A percentile compares a stretch with the other conserved stretches of the same genome.
phyloP scores from a whole-genome alignment of 2,888 invertebrate genomes.

The Meliscaeva auricollis region DNA sequence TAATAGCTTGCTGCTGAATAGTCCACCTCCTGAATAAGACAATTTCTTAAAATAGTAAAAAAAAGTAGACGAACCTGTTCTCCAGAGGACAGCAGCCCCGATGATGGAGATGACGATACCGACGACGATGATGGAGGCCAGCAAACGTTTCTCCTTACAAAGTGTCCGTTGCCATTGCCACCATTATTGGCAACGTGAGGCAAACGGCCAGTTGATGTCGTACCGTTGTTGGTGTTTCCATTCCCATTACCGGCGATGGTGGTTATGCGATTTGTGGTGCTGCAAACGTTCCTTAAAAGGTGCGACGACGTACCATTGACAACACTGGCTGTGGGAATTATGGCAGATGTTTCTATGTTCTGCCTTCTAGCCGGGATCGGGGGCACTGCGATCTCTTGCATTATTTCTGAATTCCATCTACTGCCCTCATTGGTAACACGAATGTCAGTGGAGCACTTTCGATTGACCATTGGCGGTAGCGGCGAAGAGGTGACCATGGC shows the following conservation, averaged over 20 bases:
- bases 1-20: slow-evolving; percentile 1
- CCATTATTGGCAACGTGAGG: slow-evolving; percentile 43
- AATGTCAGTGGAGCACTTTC: slow-evolving; percentile 68
- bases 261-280: slow-evolving; percentile 61
- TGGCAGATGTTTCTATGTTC: slow-evolving; percentile 75
- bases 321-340: slow-evolving; percentile 70
- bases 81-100: slow-evolving; percentile 76
- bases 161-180: slow-evolving; percentile 53
- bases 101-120: slow-evolving; percentile 49
- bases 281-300: slow-evolving; percentile 76
- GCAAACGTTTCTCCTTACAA: slow-evolving; percentile 71
- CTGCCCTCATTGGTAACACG: slow-evolving; percentile 32
- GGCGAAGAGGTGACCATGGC: neutral
- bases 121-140: slow-evolving; percentile 70
- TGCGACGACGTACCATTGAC: slow-evolving; percentile 69
- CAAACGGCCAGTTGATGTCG: slow-evolving; percentile 48
- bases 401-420: slow-evolving; percentile 56
- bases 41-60: slow-evolving; percentile 69
- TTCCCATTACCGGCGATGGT: slow-evolving; percentile 59
- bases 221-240: slow-evolving; percentile 57
- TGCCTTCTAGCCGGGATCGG: slow-evolving; percentile 77
- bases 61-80: slow-evolving; percentile 80
- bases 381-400: slow-evolving; percentile 79
- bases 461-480: slow-evolving; percentile 39
- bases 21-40: neutral